These are phyloP conservation scores for Caloenas nicobarica DNA, from an alignment of 2,113 vertebrate genomes.

Conservation along the genomic window DNA sequence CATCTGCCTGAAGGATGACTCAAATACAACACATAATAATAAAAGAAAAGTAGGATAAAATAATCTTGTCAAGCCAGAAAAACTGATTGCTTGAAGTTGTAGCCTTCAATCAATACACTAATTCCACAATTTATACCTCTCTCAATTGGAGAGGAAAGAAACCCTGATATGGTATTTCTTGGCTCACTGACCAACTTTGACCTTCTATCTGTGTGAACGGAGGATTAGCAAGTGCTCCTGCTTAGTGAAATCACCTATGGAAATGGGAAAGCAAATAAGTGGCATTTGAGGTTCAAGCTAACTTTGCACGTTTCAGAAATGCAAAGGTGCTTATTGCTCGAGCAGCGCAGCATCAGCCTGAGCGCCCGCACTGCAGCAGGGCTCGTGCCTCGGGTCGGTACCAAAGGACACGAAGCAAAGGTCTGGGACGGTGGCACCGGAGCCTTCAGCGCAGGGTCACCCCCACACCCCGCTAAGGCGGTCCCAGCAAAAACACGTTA, in stretches of 20 bases:
- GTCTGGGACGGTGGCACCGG: neutral
- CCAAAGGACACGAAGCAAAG: neutral
- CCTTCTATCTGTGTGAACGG: slow-evolving; percentile 90
- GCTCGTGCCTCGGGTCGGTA: neutral
- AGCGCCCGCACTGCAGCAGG: too few species aligned
- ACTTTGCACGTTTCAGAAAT: slow-evolving; percentile 89
- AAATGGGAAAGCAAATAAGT: slow-evolving; percentile 88
- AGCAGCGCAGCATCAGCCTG: neutral
- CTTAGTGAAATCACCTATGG: slow-evolving; percentile 92
- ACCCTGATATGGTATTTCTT: slow-evolving; percentile 99
- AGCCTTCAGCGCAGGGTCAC: neutral
- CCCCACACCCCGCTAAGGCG: neutral
- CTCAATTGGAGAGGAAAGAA: slow-evolving; percentile 92
- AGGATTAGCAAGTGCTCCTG: slow-evolving; percentile 90
- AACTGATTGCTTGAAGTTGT: slow-evolving; percentile 97
- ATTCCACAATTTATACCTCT: slow-evolving; percentile 99
- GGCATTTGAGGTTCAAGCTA: slow-evolving; percentile 84
- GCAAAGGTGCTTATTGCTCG: slow-evolving; percentile 58
- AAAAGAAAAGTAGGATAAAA: slow-evolving; percentile 99
- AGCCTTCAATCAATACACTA: slow-evolving; percentile 98
- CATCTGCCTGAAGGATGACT: slow-evolving; percentile 98
- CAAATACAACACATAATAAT: slow-evolving; percentile 99
- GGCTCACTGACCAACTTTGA: slow-evolving; percentile 99
- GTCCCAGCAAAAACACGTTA: neutral
- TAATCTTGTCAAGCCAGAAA: slow-evolving; percentile 99